Conservation (phyloP, 2,797 vertebrate species). For the Alauda arvensis region DNA sequence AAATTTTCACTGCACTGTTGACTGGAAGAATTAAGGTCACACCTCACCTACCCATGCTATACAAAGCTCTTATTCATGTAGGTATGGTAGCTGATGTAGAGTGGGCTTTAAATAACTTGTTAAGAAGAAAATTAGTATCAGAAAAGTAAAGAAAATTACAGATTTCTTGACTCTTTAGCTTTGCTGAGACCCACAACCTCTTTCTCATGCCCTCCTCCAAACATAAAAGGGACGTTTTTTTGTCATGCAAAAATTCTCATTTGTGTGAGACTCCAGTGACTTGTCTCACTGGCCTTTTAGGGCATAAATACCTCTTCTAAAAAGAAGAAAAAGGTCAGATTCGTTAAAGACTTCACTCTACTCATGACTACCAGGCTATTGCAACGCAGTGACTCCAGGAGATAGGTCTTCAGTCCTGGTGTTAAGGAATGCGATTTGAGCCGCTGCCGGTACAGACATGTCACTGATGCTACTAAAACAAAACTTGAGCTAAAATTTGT, state of each 20-base stretch:
- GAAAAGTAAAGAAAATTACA: not conserved
- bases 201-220: not conserved
- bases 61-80: not conserved
- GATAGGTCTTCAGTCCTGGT: constrained; percentile 60
- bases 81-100: not conserved
- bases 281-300: not conserved
- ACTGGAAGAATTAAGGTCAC: not conserved
- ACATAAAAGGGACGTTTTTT: not conserved
- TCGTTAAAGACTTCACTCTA: constrained; percentile 16
- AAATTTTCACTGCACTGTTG: not conserved
- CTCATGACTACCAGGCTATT: constrained; percentile 31
- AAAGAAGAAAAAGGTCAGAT: constrained; percentile 24
- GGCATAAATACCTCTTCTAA: not conserved
- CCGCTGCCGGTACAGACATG: constrained; percentile 76
- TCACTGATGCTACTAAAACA: constrained; percentile 78
- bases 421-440: constrained; percentile 77
- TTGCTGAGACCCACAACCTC: not conserved
- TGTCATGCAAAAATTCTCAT: not conserved
- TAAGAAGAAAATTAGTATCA: not conserved
- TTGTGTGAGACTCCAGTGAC: not conserved
- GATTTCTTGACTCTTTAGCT: not conserved
- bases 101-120: not conserved
- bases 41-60: not conserved
- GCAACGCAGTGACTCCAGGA: constrained; percentile 42
- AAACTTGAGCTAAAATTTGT: constrained; percentile 68